A percentile compares a stretch with the other conserved stretches of the same genome.
Conservation (phyloP, 2,888 invertebrate genomes). For the Aspidapion aeneum region DNA sequence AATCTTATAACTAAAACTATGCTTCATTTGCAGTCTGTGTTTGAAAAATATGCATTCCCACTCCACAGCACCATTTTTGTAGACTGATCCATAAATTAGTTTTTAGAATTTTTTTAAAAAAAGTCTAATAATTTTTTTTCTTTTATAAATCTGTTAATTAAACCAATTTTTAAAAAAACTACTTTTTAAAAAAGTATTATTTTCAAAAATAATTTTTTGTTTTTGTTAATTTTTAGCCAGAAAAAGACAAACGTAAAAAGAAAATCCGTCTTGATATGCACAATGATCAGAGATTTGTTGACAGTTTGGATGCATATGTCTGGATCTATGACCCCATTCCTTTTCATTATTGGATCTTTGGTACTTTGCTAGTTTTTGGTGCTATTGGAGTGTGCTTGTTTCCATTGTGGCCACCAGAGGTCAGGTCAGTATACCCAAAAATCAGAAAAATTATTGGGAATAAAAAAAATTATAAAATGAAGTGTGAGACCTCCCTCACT, state of each 20-base stretch:
- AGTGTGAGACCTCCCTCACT: background rate
- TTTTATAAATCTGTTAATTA: too few species aligned
- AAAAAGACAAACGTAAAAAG: conserved; percentile 71
- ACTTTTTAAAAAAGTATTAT: too few species aligned
- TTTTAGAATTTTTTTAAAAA: too few species aligned
- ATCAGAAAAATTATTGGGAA: background rate
- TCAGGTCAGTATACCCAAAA: conserved; percentile 63
- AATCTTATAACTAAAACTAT: too few species aligned
- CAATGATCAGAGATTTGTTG: conserved; percentile 89
- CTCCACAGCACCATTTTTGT: too few species aligned
- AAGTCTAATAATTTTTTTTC: too few species aligned
- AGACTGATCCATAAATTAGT: too few species aligned
- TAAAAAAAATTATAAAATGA: background rate
- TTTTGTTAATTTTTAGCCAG: conserved; percentile 36
- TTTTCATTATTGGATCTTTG: conserved; percentile 90
- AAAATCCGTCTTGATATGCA: conserved; percentile 98
- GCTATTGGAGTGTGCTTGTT: conserved; percentile 96
- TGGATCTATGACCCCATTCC: conserved; percentile 99
- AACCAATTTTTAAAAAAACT: too few species aligned
- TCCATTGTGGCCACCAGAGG: conserved; percentile 97
- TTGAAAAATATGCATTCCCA: too few species aligned
- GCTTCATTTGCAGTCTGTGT: too few species aligned
- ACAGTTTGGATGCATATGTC: conserved; percentile 92
- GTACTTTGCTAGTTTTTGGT: conserved; percentile 84
- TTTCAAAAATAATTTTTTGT: too few species aligned